These are phyloP conservation scores for Varanus komodoensis DNA, from an alignment of 2,113 vertebrate genomes.

Conservation along the genomic window DNA sequence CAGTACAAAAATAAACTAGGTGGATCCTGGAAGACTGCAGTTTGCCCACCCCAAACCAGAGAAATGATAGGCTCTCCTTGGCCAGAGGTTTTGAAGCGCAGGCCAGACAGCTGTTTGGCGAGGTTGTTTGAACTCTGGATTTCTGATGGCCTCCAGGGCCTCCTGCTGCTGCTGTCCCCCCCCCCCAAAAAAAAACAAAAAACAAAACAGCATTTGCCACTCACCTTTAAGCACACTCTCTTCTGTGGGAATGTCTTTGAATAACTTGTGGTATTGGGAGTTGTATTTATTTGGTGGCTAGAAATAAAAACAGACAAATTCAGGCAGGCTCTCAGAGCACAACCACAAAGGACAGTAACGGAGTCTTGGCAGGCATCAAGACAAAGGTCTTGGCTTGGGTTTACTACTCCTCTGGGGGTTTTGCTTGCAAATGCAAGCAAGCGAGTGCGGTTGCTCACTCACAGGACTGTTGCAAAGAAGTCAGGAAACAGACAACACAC, in stretches of 20 bases:
- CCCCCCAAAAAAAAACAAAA: too few relatives aligned
- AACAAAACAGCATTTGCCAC: conserved; percentile 6
- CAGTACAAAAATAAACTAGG: too few relatives aligned
- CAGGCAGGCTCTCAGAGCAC: neutral
- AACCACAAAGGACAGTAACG: neutral
- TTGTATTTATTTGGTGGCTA: conserved; percentile 95
- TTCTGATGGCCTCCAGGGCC: neutral
- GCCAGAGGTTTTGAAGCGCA: too few relatives aligned
- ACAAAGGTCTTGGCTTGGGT: neutral
- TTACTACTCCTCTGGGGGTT: neutral
- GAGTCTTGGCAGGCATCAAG: neutral
- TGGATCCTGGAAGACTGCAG: too few relatives aligned
- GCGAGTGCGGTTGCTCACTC: neutral
- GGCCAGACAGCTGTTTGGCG: too few relatives aligned
- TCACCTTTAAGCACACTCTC: conserved; percentile 95
- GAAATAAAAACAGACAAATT: conserved; percentile 76
- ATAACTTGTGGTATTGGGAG: conserved; percentile 97
- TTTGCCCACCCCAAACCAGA: too few relatives aligned
- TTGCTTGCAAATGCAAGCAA: neutral
- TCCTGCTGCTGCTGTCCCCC: too few relatives aligned
- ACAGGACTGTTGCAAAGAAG: neutral
- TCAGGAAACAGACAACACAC: neutral
- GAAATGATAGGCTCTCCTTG: too few relatives aligned
- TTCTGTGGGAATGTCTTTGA: conserved; percentile 91
- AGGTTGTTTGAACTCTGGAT: too few relatives aligned